These are phyloP conservation scores for Amphiprion percula DNA, from an alignment of 2,113 vertebrate species.

Conservation along the genomic window DNA sequence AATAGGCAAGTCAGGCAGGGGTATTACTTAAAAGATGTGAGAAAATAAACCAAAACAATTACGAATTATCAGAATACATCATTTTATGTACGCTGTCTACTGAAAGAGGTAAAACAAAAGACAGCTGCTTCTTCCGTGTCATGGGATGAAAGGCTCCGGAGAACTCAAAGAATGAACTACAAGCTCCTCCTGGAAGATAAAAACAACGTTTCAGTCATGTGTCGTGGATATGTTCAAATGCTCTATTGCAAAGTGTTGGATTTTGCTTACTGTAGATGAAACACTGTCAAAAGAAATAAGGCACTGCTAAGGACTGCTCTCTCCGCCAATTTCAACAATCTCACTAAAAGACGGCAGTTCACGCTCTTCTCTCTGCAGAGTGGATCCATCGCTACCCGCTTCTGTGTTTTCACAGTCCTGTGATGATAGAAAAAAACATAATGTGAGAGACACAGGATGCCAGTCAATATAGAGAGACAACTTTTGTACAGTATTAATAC, in stretches of 20 bases:
- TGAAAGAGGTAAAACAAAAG: slow-evolving; percentile 46
- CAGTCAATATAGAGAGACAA: slow-evolving; percentile 7
- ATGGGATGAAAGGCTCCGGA: slow-evolving; percentile 21
- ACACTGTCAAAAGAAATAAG: slow-evolving; percentile 51
- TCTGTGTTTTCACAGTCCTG: slow-evolving; percentile 68
- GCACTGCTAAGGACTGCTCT: slow-evolving; percentile 53
- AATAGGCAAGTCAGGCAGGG: slow-evolving; percentile 45
- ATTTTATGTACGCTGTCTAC: slow-evolving; percentile 54
- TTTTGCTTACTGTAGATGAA: slow-evolving; percentile 70
- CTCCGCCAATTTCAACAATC: slow-evolving; percentile 41
- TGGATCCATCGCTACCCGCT: slow-evolving; percentile 36
- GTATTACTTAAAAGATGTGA: slow-evolving; percentile 42
- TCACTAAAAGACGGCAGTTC: slow-evolving; percentile 37
- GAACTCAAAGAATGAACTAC: slow-evolving; percentile 42
- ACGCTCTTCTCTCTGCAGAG: slow-evolving; percentile 15
- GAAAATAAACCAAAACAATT: slow-evolving; percentile 53
- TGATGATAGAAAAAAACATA: slow-evolving; percentile 33
- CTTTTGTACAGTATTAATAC: not conserved
- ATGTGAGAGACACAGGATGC: slow-evolving; percentile 5
- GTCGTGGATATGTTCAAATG: slow-evolving; percentile 12
- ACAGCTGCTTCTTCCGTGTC: slow-evolving; percentile 41
- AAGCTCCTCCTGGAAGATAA: slow-evolving; percentile 53
- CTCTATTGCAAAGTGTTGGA: slow-evolving; percentile 14
- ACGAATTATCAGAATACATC: slow-evolving; percentile 47
- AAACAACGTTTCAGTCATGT: slow-evolving; percentile 19